Percentiles rank a stretch among this genome's conserved stretches.
Evolutionary conservation across 2,888 invertebrate species (phyloP).

Genomic region (Dorcus parallelipipedus): DNA sequence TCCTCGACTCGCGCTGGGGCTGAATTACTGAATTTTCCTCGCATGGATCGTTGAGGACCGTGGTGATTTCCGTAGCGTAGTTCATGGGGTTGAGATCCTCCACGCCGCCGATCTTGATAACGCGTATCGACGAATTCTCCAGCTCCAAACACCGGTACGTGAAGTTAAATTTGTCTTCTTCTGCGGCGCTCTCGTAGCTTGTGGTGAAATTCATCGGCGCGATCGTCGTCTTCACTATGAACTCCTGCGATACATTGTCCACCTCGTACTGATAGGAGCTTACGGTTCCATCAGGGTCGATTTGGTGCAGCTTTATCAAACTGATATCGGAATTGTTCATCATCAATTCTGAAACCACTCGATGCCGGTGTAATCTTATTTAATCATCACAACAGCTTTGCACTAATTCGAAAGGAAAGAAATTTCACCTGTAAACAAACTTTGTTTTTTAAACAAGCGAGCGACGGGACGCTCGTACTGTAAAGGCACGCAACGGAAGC

Average conservation of each 20-base stretch:
- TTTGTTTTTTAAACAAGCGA: slow-evolving; percentile 9
- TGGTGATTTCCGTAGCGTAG: slow-evolving; percentile 28
- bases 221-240: slow-evolving; percentile 34
- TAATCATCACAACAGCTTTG: slow-evolving; percentile 41
- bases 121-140: slow-evolving; percentile 32
- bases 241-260: slow-evolving; percentile 35
- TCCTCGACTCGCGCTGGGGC: slow-evolving; percentile 28
- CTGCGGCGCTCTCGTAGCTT: slow-evolving; percentile 3
- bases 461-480: neutral
- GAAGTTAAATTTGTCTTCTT: slow-evolving; percentile 28
- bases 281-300: slow-evolving; percentile 32
- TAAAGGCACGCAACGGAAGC: no score
- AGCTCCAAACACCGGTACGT: slow-evolving; percentile 30
- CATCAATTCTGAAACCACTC: slow-evolving; percentile 34
- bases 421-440: slow-evolving; percentile 12
- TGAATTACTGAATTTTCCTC: slow-evolving; percentile 18
- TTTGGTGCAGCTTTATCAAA: slow-evolving; percentile 37
- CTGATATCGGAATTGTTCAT: slow-evolving; percentile 38
- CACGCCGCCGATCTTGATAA: slow-evolving; percentile 34
- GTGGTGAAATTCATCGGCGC: slow-evolving; percentile 13
- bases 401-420: slow-evolving; percentile 9
- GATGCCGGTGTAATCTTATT: slow-evolving; percentile 27
- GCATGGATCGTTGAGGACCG: slow-evolving; percentile 21
- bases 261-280: slow-evolving; percentile 36
- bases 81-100: slow-evolving; percentile 33